Base-by-base conservation (phyloP, 2,113 vertebrate genomes). In the Neotoma lepida region DNA sequence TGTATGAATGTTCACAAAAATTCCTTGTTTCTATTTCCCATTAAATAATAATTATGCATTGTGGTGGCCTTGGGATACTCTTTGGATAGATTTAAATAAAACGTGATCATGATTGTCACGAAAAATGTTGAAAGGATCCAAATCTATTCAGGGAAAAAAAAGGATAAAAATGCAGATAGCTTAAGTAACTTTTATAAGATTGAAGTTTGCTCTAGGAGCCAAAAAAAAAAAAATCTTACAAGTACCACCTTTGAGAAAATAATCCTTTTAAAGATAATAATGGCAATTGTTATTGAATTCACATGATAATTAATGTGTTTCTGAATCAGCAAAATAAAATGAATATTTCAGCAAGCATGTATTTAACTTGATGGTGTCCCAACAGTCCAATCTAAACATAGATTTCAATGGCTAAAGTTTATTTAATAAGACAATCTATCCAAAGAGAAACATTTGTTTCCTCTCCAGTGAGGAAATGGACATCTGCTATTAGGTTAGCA, bases 391-490 rank as follows among this genome's bases (percentile, higher is more conserved):
- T 97, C 85, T 93, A 96, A 97, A 97, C 94, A 94, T 78, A 93
- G 89, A 92, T 96, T 97, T 97, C 73, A 95, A 96, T 94, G 86
- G 78, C 30, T 78, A 64, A 91, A 71, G 70, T 93, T 97, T 96
- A 28, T 96, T 96, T 97, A 96, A 93, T 78, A 49, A 70, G 95
- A 91, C 96, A 96, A 97, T 24, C 77, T 94, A 95, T 92, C 93
- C 95, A 96, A 96, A 96, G 76, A 93, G 93, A 95, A 96, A 96
- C 88, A 95, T 95, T 91, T 94, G 94, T 96, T 97, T 97, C 74
- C 89, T 96, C n/a, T 94, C 88, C 76, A 73, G 70, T 51, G 58
- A 68, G 68, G 89, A 97, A 95, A 63, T 94, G 91, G 70, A 58
- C 93, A 93, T 97, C 71, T 96, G 88, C 68, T 93, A 73, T 95